Conservation (phyloP, 2,113 vertebrate species). For the Xyliphius kryptos region DNA sequence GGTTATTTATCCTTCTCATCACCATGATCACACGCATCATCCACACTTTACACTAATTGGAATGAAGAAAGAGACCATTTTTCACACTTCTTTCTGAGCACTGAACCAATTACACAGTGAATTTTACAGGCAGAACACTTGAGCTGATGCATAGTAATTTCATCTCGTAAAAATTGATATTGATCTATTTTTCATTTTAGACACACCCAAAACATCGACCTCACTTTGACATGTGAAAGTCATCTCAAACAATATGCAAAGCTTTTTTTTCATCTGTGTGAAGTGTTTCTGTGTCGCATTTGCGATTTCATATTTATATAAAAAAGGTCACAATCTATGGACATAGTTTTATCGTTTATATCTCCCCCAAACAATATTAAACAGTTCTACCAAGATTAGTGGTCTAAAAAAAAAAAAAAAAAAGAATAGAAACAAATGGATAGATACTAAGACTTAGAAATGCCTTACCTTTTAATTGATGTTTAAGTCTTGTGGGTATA, state of each 20-base stretch:
- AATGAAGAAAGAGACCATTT: constrained; percentile 16
- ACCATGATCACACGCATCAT: constrained; percentile 25
- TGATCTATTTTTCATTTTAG: constrained; percentile 41
- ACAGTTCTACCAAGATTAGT: no score
- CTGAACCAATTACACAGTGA: constrained; percentile 41
- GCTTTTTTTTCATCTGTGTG: constrained; percentile 8
- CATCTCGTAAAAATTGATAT: constrained; percentile 37
- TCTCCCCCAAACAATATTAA: no score
- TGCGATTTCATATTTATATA: neutral
- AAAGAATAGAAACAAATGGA: no score
- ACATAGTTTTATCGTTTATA: no score
- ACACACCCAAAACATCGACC: constrained; percentile 20
- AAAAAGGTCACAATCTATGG: no score
- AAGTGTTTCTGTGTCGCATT: neutral
- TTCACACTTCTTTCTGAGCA: constrained; percentile 33
- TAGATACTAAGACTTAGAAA: no score
- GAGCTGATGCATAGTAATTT: constrained; percentile 40
- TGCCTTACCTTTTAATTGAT: no score
- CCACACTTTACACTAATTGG: constrained; percentile 27
- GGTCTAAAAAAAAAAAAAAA: no score
- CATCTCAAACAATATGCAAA: constrained; percentile 4
- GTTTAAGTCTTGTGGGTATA: no score
- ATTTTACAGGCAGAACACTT: constrained; percentile 29
- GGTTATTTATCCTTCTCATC: neutral
- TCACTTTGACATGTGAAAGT: constrained; percentile 22